Evolutionary conservation across 2,797 vertebrate species (phyloP).

Genomic region (Typhlichthys eigenmanni): DNA sequence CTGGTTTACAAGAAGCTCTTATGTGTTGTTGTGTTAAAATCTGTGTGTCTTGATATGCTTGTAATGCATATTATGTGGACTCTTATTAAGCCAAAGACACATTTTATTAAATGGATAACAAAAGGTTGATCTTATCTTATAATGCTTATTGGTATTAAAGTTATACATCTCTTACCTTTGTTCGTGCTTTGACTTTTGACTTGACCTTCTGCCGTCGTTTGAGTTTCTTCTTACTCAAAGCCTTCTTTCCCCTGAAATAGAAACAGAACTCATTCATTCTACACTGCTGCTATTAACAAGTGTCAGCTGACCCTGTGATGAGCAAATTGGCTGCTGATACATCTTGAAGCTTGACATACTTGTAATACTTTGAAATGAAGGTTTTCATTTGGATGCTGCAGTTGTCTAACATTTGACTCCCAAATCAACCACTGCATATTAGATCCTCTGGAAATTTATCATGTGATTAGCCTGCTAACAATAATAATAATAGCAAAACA

Average conservation of each 20-base stretch:
- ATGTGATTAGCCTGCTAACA: not conserved
- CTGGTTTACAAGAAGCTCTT: too few species aligned
- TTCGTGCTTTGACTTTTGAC: conserved; percentile 96
- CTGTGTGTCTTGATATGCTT: too few species aligned
- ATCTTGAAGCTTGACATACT: not conserved
- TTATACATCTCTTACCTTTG: conserved; percentile 84
- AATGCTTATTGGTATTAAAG: not conserved
- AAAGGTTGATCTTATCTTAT: too few species aligned
- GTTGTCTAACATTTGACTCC: not conserved
- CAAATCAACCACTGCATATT: conserved; percentile 11
- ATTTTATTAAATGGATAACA: too few species aligned
- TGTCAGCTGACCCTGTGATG: too few species aligned
- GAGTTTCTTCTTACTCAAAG: conserved; percentile 97
- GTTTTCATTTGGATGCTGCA: not conserved
- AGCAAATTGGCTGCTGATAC: not conserved
- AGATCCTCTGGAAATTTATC: not conserved
- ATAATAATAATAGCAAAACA: too few species aligned
- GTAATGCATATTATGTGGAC: too few species aligned
- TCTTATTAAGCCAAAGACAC: too few species aligned
- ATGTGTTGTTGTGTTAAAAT: too few species aligned
- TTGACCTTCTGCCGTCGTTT: conserved; percentile 98
- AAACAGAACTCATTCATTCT: too few species aligned
- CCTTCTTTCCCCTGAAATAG: conserved; percentile 91
- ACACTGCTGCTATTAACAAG: too few species aligned
- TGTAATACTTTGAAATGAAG: conserved; percentile 12